Evolutionary conservation across 92 coral and sea anemone species (phyloP).

Genomic region (Umimayanthus chanpuru): DNA sequence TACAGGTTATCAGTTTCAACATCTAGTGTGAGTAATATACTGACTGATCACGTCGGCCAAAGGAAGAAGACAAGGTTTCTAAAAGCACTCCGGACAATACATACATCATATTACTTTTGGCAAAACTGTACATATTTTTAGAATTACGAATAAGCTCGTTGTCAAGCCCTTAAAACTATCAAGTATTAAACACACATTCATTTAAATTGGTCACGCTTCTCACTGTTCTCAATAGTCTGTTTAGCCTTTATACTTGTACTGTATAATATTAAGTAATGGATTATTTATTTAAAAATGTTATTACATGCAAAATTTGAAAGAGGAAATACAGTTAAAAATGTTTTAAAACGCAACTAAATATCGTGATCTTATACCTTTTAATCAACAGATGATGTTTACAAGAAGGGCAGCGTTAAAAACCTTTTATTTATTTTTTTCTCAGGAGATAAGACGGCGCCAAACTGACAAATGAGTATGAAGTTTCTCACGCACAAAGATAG

Average conservation of each 20-base stretch:
- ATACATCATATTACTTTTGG: not conserved
- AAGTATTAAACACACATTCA: not conserved
- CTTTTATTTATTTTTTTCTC: not conserved
- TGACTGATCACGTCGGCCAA: not conserved
- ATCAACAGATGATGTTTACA: not conserved
- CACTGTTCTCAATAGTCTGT: constrained; percentile 1
- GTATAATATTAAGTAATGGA: too few relatives aligned
- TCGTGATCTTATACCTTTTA: not conserved
- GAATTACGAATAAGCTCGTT: not conserved
- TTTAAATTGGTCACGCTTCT: constrained; percentile 31
- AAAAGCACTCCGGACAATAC: not conserved
- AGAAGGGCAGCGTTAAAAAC: not conserved
- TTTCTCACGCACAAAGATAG: not conserved
- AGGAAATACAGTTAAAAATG: not conserved
- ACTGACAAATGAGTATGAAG: not conserved
- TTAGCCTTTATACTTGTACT: not conserved
- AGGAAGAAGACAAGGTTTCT: not conserved
- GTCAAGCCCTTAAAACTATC: not conserved
- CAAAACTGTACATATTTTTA: too few relatives aligned
- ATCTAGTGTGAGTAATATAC: not conserved
- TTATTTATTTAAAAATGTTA: not conserved
- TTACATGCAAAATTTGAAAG: not conserved
- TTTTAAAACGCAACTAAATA: too few relatives aligned
- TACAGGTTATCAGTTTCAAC: not conserved
- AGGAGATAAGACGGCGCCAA: not conserved